Base-by-base conservation (phyloP, 2,888 invertebrate genomes). In the Serripes groenlandicus region DNA sequence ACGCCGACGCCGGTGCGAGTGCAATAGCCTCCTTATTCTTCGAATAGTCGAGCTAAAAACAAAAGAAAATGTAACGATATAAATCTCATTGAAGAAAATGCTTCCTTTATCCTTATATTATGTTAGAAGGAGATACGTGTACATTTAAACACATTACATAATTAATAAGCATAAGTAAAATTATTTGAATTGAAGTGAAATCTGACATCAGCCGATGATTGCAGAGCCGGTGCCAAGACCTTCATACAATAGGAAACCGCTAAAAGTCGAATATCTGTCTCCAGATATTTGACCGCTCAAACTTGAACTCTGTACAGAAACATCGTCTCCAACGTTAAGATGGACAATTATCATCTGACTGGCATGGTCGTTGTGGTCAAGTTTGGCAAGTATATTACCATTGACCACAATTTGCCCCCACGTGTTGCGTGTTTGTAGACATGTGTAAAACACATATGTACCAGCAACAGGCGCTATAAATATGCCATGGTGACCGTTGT, bases 401-500 rank as follows among this genome's bases (percentile, higher is more conserved):
- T 70, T 70, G 1, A 70, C 70, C 54, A 70, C 34, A 32, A 70
- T 30, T 54, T 70, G 70, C 7, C 70, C 70, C 70, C 70, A 70
- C 0, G 68, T 23, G 9, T 68, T 28, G 42, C 3, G 18, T 34
- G 32, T 34, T 9, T 34, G 32, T 15, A 70, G 23, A 30, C 54
- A 54, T 15, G 54, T 28, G 23, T 21, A 54, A 32, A 75, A 68
- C 11, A 75, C 75, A 30, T 75, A 75, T 3, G 68, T 68, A 3
- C 75, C 75, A 5, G 66, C 34, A 34, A 75, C 68, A 56, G 75
- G 75, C 9, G 75, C 75, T 4, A 75, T 26, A 32, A 75, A 75
- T 11, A 42, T 68, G n/a, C 75, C 75, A 75, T 75, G 75, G 28
- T 68, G 66, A 54, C 75, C 68, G 23, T 75, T 75, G 68, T 68